Percentiles rank a stretch among this genome's conserved stretches.
These are phyloP conservation scores for Ctena decussata DNA, from an alignment of 2,888 invertebrate species.

Conservation along the genomic window DNA sequence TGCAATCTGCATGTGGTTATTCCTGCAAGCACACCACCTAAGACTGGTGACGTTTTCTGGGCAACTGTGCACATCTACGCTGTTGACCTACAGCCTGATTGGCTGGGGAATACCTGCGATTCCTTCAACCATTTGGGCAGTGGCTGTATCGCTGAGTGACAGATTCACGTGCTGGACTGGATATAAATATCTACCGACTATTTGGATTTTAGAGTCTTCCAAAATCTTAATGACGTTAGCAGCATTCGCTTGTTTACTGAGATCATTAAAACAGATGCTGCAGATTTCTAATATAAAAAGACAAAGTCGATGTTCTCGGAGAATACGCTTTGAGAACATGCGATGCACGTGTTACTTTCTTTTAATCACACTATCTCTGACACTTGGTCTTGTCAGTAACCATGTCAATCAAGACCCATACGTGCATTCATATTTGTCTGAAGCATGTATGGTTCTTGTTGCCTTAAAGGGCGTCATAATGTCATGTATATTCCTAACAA, in stretches of 20 bases:
- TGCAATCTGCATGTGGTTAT: slow-evolving; percentile 47
- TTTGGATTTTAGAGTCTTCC: slow-evolving; percentile 56
- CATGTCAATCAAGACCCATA: neutral
- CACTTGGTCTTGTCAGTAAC: slow-evolving; percentile 19
- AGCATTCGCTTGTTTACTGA: slow-evolving; percentile 3
- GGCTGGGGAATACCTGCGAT: slow-evolving; percentile 62
- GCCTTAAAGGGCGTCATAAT: slow-evolving; percentile 28
- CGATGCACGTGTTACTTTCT: slow-evolving; percentile 17
- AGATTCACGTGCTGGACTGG: slow-evolving; percentile 58
- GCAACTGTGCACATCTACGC: slow-evolving; percentile 44
- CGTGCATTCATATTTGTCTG: neutral
- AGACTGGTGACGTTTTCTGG: slow-evolving; percentile 35
- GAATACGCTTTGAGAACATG: slow-evolving; percentile 33
- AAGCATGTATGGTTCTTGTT: slow-evolving; percentile 1
- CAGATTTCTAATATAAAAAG: slow-evolving; percentile 8
- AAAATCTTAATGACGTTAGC: slow-evolving; percentile 38
- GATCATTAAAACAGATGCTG: slow-evolving; percentile 25
- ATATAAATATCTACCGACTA: slow-evolving; percentile 32
- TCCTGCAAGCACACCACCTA: slow-evolving; percentile 47
- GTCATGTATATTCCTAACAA: slow-evolving; percentile 15
- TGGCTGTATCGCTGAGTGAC: slow-evolving; percentile 51
- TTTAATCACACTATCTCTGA: slow-evolving; percentile 16
- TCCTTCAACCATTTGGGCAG: slow-evolving; percentile 56
- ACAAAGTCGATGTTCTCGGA: slow-evolving; percentile 15
- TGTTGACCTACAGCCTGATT: slow-evolving; percentile 46